phyloP scores from a whole-genome alignment of 2,888 invertebrate genomes.

The Anthophora plumipes region DNA sequence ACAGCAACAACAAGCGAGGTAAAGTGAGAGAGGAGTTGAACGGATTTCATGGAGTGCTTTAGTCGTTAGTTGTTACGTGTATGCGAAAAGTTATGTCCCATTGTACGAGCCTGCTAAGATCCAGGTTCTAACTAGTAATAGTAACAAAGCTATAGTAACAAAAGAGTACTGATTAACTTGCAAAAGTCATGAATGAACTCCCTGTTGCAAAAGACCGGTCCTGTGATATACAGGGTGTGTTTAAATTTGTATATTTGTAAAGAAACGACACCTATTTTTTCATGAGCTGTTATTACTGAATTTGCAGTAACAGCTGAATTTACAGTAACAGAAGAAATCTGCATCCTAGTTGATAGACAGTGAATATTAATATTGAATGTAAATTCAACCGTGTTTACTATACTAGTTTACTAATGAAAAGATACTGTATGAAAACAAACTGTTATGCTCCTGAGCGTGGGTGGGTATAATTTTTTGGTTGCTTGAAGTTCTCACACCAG shows the following conservation, averaged over 20 bases:
- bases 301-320: too few relatives aligned
- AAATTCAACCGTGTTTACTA: too few relatives aligned
- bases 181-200: slow-evolving; percentile 74
- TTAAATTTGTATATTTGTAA: too few relatives aligned
- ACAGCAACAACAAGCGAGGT: slow-evolving; percentile 10
- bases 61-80: slow-evolving; percentile 83
- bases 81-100: slow-evolving; percentile 81
- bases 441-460: slow-evolving; percentile 2
- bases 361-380: too few relatives aligned
- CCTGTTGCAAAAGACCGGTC: slow-evolving; percentile 28
- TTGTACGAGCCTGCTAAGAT: slow-evolving; percentile 78
- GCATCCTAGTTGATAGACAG: too few relatives aligned
- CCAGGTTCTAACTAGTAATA: slow-evolving; percentile 63
- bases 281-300: too few relatives aligned
- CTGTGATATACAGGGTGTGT: slow-evolving; percentile 46
- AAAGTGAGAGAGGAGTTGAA: slow-evolving; percentile 68
- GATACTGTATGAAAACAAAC: too few relatives aligned
- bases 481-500: too few relatives aligned
- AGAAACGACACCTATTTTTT: too few relatives aligned
- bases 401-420: too few relatives aligned
- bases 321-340: too few relatives aligned
- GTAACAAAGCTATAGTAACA: slow-evolving; percentile 62
- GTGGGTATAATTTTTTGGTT: too few relatives aligned
- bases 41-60: slow-evolving; percentile 79
- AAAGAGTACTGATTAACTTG: slow-evolving; percentile 79